Percentiles rank a stretch among this genome's conserved stretches.
phyloP scores from a whole-genome alignment of 2,113 vertebrate species.

The Etheostoma spectabile region DNA sequence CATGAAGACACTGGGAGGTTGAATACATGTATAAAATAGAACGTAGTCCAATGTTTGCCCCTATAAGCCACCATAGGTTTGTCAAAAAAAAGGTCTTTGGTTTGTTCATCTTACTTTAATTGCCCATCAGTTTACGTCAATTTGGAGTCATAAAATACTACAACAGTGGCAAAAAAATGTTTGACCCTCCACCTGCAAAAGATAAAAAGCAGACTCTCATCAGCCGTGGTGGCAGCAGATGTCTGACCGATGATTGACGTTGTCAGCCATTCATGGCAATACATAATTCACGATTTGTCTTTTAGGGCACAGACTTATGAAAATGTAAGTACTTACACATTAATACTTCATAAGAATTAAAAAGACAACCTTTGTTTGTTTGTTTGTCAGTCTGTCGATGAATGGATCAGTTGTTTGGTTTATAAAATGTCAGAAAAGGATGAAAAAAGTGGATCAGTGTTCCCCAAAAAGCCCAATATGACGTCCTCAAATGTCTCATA shows the following conservation, averaged over 20 bases:
- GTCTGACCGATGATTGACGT: slow-evolving; percentile 32
- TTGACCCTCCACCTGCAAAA: background rate
- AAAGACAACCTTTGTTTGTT: background rate
- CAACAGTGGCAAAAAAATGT: background rate
- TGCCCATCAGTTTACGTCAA: background rate
- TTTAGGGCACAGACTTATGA: background rate
- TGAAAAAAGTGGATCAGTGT: too few relatives aligned
- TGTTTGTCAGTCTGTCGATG: too few relatives aligned
- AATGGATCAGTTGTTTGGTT: too few relatives aligned
- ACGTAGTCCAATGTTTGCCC: too few relatives aligned
- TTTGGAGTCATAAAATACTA: slow-evolving; percentile 15
- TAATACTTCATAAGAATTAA: slow-evolving; percentile 17
- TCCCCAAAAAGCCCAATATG: too few relatives aligned
- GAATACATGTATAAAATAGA: too few relatives aligned
- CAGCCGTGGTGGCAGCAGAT: slow-evolving; percentile 16
- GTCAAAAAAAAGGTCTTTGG: too few relatives aligned
- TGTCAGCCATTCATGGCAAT: background rate
- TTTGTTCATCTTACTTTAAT: too few relatives aligned
- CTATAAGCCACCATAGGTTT: too few relatives aligned
- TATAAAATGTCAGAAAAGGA: too few relatives aligned
- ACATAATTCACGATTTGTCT: slow-evolving; percentile 28
- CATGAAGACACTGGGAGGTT: too few relatives aligned
- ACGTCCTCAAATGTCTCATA: too few relatives aligned
- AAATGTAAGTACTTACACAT: background rate
- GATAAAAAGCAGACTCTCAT: background rate